phyloP scores from a whole-genome alignment of 2,797 vertebrate genomes.

The Hydrophis major region DNA sequence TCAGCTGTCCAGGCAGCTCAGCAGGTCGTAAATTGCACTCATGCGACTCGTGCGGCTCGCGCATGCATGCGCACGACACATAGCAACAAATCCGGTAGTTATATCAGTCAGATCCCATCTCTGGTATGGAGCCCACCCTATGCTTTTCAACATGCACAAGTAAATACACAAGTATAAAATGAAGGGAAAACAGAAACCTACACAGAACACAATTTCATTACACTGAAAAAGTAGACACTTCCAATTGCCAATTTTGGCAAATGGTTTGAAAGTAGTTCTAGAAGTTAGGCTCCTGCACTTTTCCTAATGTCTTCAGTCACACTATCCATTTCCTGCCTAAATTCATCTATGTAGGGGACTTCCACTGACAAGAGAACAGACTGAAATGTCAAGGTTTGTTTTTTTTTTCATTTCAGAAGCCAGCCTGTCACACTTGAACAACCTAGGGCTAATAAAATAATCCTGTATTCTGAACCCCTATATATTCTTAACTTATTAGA shows the following conservation, averaged over 20 bases:
- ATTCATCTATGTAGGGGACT: background rate
- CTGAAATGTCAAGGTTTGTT: background rate
- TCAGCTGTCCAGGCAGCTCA: too few relatives aligned
- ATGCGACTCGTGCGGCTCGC: too few relatives aligned
- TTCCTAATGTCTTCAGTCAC: background rate
- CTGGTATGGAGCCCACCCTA: background rate
- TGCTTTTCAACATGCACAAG: background rate
- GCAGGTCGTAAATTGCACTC: too few relatives aligned
- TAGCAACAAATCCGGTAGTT: too few relatives aligned
- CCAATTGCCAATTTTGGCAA: background rate
- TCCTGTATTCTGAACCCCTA: background rate
- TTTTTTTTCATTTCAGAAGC: background rate
- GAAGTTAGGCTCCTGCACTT: background rate
- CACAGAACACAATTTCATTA: background rate
- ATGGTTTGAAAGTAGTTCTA: background rate
- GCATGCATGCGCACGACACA: too few relatives aligned
- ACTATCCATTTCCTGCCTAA: background rate
- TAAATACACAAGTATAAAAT: background rate
- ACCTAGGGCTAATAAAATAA: background rate
- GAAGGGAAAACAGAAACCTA: background rate
- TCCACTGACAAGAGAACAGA: background rate
- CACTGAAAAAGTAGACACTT: background rate
- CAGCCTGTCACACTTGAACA: background rate
- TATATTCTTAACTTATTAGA: background rate
- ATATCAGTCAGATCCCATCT: too few relatives aligned